Evolutionary conservation across 2,113 vertebrate genomes (phyloP).

Genomic region (Corythornis madagascariensis): DNA sequence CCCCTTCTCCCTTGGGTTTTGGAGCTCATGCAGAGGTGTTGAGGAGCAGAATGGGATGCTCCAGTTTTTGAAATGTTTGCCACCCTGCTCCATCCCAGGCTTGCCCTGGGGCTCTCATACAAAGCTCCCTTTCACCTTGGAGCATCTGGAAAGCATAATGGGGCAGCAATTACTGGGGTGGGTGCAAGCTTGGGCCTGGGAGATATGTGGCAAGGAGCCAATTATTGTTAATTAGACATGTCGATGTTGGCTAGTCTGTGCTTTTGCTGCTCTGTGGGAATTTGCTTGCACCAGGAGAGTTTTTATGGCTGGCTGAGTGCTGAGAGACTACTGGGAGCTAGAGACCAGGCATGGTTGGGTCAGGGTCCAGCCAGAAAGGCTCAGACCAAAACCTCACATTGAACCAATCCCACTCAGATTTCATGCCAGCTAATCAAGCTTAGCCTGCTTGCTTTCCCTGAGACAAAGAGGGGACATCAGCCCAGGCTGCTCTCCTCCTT

Average conservation of each 20-base stretch:
- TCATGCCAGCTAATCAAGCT: neutral
- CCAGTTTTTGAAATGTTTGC: neutral
- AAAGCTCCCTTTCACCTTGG: slow-evolving; percentile 54
- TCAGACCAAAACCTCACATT: neutral
- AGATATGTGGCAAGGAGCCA: neutral
- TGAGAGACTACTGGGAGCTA: neutral
- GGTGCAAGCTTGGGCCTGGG: slow-evolving; percentile 14
- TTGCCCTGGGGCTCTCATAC: neutral
- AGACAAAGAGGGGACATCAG: neutral
- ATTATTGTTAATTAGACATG: neutral
- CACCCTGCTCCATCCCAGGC: neutral
- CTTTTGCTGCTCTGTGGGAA: slow-evolving; percentile 8
- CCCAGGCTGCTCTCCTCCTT: neutral
- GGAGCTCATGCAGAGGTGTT: neutral
- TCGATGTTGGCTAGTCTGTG: neutral
- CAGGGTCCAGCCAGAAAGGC: neutral
- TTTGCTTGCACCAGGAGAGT: neutral
- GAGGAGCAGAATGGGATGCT: neutral
- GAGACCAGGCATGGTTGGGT: neutral
- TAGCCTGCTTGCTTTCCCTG: neutral
- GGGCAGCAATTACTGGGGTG: slow-evolving; percentile 3
- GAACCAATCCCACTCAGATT: neutral
- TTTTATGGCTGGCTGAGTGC: neutral
- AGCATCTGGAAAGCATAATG: slow-evolving; percentile 17
- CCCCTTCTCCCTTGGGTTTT: neutral